Base-by-base conservation (phyloP, 2,797 vertebrate genomes). In the Sebastes kiyomatsui region DNA sequence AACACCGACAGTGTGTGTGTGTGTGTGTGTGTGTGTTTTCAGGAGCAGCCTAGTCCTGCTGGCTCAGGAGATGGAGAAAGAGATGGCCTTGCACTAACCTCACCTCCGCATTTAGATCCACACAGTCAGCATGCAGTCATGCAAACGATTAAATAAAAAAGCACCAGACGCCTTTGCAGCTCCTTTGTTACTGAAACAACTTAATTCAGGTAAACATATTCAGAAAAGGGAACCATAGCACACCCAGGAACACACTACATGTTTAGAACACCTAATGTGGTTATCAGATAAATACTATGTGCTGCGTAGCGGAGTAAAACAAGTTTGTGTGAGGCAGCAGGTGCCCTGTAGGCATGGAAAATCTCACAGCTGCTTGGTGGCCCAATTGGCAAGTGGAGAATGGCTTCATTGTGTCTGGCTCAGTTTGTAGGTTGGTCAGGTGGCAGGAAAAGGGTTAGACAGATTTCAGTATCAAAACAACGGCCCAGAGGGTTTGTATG, bases 51-150 rank as follows among this genome's bases (percentile, higher is more conserved):
- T 58, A 33, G 69, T 81, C 91, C 80, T 91, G 92, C 92, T 94
- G 87, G 88, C 92, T 93, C 92, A 93, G 89, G 90, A 87, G 86
- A 87, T 80, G 77, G 75, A 84, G 87, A 88, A 89, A 87, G 79
- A 87, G 90, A 91, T 91, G 79, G 85, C 86, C 86, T 93, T 93
- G 93, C 92, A 89, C 81, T 91, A 88, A 91, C 92, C 88, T 93
- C 84, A 84, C 85, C 90, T 88, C 83, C 30, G 13, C 89, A 82
- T 93, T 92, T 84, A 90, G 88, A 88, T 87, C 64, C 65, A 80
- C 87, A 20, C 69, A 23, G 86, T 94, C 92, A 92, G 92, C 92
- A 88, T 20, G 73, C 76, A 25, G 61, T 52, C 56, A 38, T 6
- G 32, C 68, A 70, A 35, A 20, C 10, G 3, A 16, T 56, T 11